phyloP scores from a whole-genome alignment of 2,888 invertebrate species.

The Tridacna crocea region DNA sequence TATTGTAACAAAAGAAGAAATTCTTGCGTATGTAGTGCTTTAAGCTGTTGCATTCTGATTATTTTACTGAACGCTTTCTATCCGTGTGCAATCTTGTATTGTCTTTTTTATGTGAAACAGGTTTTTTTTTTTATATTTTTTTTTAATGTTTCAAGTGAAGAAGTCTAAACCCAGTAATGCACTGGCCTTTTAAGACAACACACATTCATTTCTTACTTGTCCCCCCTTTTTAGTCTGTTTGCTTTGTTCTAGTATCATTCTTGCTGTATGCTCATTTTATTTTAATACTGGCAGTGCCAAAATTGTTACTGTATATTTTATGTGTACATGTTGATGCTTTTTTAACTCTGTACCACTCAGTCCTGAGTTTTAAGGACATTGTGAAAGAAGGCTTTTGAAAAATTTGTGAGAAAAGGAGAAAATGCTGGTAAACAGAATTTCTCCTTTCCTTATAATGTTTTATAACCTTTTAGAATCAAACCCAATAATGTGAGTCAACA shows the following conservation, averaged over 20 bases:
- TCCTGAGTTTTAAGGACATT: neutral
- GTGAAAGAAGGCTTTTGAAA: neutral
- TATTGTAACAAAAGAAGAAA: too few relatives aligned
- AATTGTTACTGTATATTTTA: neutral
- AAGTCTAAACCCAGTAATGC: too few relatives aligned
- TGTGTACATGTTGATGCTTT: too few relatives aligned
- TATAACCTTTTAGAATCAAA: neutral
- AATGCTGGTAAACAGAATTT: neutral
- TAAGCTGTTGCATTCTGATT: neutral
- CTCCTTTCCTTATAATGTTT: neutral
- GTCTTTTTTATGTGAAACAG: too few relatives aligned
- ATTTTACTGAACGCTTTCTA: neutral
- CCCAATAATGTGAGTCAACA: too few relatives aligned
- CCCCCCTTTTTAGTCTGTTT: too few relatives aligned
- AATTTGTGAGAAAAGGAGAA: neutral
- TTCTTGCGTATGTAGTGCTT: too few relatives aligned
- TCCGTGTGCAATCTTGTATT: too few relatives aligned
- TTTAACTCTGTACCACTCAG: neutral
- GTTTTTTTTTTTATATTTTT: too few relatives aligned
- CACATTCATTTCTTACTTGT: too few relatives aligned
- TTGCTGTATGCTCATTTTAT: neutral
- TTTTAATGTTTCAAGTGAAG: too few relatives aligned
- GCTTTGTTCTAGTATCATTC: neutral
- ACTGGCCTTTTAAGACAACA: too few relatives aligned
- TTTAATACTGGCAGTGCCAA: slow-evolving; percentile 24